Percentiles rank a stretch among this genome's conserved stretches.
Conservation (phyloP, 2,113 vertebrate species). For the Oenanthe melanoleuca region DNA sequence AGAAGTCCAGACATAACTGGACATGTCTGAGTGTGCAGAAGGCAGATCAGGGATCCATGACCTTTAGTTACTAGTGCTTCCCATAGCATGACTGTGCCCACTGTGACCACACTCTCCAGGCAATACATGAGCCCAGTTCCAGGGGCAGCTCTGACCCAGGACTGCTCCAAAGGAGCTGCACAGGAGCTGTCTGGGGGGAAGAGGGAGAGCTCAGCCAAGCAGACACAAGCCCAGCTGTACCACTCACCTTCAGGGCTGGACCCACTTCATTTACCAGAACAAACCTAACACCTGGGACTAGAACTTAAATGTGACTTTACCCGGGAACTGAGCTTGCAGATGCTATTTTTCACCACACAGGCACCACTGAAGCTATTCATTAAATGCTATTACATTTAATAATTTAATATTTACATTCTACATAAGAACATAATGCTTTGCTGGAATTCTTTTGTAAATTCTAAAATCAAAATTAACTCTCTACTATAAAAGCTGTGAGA, state of each 20-base stretch:
- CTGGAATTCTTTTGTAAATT: not conserved
- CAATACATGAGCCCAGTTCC: not conserved
- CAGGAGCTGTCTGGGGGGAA: not conserved
- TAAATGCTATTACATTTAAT: not conserved
- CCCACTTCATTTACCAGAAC: fast-evolving
- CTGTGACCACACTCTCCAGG: fast-evolving
- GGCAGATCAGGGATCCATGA: not conserved
- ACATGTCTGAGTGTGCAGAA: not conserved
- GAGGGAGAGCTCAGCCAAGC: not conserved
- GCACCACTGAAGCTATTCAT: not conserved
- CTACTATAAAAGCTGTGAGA: not conserved
- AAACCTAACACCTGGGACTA: not conserved
- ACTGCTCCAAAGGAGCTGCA: not conserved
- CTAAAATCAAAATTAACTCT: not conserved
- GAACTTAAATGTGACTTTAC: fast-evolving
- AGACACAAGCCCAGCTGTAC: not conserved
- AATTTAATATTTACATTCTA: too few species aligned
- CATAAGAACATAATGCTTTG: not conserved
- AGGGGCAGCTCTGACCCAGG: not conserved
- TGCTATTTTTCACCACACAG: not conserved
- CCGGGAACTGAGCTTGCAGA: not conserved
- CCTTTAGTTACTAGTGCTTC: not conserved
- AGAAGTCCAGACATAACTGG: not conserved
- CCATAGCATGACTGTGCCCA: not conserved
- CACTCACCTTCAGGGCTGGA: not conserved